Evolutionary conservation across 2,888 invertebrate genomes (phyloP), one percentile per base, ranked within the genome.

Genomic region (Drepanosiphum platanoidis): DNA sequence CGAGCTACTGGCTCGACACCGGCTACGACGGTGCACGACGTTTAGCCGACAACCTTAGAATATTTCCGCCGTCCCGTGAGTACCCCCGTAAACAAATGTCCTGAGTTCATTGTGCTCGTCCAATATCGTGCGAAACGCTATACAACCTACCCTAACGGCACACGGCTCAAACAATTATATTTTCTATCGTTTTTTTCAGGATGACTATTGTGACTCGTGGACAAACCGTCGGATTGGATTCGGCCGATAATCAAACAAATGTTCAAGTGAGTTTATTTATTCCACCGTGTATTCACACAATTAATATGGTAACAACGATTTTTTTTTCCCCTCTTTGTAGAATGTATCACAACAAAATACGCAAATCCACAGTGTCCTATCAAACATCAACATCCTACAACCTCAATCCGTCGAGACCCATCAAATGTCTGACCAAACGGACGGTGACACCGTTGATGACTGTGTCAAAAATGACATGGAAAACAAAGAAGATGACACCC

Each of bases 141-240:
- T 52, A 18, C 1, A 52, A 52, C 15, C 2, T 52, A 52, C 22
- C 1, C 52, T 22, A 22, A 22, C 22, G 22, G 18, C 3, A 18
- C 22, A 52, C 15, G 4, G 22, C 22, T 22, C 18, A 52, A 66
- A 32, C 13, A 18, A 18, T n/a, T 32, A 68, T 5, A 15, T 68
- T n/a, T 70, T 71, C 0, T 68, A 30, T n/a, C n/a, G n/a, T n/a
- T n/a, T n/a, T n/a, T 86, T 86, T 75, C 90, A 91, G 90, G 89
- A 92, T 92, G 92, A 92, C 92, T 89, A 92, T 92, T 89, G 92
- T 92, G 89, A 92, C 92, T 86, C 91, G 92, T 90, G 92, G 92
- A 89, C 92, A 92, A 90, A 92, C 92, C 89, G 90, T 92, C 87
- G 90, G 91, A 88, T 91, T 92, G 88, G 92, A 92, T 89, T 91